Evolutionary conservation across 2,888 invertebrate genomes (phyloP).

Genomic region (Nowickia ferox): DNA sequence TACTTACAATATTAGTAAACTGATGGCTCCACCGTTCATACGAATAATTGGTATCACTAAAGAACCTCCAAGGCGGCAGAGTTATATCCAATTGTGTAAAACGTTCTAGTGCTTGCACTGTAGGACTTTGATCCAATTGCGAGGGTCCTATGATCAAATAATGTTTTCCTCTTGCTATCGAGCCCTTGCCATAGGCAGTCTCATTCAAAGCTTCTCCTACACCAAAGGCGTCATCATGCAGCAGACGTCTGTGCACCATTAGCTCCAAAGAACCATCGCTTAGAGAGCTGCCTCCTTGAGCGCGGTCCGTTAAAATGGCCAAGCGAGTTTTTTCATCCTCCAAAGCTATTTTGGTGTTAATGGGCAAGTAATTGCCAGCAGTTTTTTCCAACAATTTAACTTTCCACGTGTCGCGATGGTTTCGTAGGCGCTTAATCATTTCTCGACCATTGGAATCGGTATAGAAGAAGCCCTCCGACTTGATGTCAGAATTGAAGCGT

Average conservation of each 20-base stretch:
- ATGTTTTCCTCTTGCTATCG: slow-evolving; percentile 89
- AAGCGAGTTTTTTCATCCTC: slow-evolving; percentile 84
- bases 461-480: slow-evolving; percentile 89
- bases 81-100: slow-evolving; percentile 84
- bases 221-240: slow-evolving; percentile 96
- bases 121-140: slow-evolving; percentile 71
- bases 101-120: slow-evolving; percentile 79
- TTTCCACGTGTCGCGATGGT: slow-evolving; percentile 90
- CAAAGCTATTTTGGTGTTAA: slow-evolving; percentile 91
- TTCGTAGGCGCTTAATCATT: slow-evolving; percentile 87
- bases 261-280: slow-evolving; percentile 90
- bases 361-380: slow-evolving; percentile 96
- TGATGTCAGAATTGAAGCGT: slow-evolving; percentile 87
- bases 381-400: slow-evolving; percentile 88
- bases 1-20: slow-evolving; percentile 77
- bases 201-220: slow-evolving; percentile 96
- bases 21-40: slow-evolving; percentile 84
- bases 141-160: slow-evolving; percentile 84
- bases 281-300: slow-evolving; percentile 92
- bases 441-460: slow-evolving; percentile 98
- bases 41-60: slow-evolving; percentile 84
- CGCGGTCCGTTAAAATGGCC: slow-evolving; percentile 87
- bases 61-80: slow-evolving; percentile 86
- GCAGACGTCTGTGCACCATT: slow-evolving; percentile 92
- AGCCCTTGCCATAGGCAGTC: slow-evolving; percentile 86